A percentile compares a stretch with the other conserved stretches of the same genome.
phyloP scores from a whole-genome alignment of 92 coral and sea anemone species.

The Chrysogorgia sp. region DNA sequence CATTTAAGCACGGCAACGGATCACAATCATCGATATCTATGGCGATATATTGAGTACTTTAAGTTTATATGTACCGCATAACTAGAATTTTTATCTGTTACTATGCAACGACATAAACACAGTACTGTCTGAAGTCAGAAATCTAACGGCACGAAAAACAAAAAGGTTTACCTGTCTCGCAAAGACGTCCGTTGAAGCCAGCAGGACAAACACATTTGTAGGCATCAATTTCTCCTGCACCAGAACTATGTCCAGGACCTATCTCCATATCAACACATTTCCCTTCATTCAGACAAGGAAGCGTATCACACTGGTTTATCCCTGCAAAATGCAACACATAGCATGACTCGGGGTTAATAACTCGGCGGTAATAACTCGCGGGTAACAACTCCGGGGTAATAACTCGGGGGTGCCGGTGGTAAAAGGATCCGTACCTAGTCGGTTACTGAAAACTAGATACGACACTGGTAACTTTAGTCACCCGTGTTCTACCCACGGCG shows the following conservation, averaged over 20 bases:
- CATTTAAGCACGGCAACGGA: constrained; percentile 1
- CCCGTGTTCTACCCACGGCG: too few species aligned
- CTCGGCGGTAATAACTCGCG: too few species aligned
- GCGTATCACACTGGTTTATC: constrained; percentile 25
- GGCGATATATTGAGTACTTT: background rate
- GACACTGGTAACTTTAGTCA: too few species aligned
- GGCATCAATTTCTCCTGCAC: constrained; percentile 19
- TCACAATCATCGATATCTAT: constrained; percentile 15
- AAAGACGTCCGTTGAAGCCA: constrained; percentile 22
- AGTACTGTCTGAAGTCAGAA: background rate
- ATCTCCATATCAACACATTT: constrained; percentile 35
- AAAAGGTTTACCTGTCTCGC: constrained; percentile 17
- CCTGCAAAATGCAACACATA: constrained; percentile 4
- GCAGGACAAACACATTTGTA: constrained; percentile 32
- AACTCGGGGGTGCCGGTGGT: too few species aligned
- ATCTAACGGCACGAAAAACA: background rate
- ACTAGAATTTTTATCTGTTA: too few species aligned
- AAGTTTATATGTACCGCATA: too few species aligned
- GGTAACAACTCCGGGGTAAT: too few species aligned
- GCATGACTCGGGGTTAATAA: background rate
- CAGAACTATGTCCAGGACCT: constrained; percentile 21
- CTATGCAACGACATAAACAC: too few species aligned
- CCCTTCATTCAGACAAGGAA: constrained; percentile 32
- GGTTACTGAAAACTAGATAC: too few species aligned
- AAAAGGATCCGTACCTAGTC: too few species aligned